Percentiles rank a stretch among this genome's conserved stretches.
phyloP scores from a whole-genome alignment of 2,888 invertebrate genomes.

The Toxonevra muliebris region DNA sequence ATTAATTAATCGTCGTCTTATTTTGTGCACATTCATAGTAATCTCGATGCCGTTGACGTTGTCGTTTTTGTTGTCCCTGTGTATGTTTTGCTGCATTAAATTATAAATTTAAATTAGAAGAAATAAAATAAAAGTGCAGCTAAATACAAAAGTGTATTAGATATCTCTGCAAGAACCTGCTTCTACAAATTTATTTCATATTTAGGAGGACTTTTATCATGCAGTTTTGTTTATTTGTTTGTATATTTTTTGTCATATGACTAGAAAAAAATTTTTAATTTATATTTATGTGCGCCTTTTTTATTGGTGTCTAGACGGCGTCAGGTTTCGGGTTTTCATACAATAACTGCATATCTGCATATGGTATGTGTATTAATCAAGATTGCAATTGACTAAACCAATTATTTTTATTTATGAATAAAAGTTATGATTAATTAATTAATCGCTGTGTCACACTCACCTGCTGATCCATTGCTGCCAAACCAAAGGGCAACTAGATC shows the following conservation, averaged over 20 bases:
- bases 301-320: conserved; percentile 40
- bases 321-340: conserved; percentile 12
- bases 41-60: conserved; percentile 20
- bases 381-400: conserved; percentile 22
- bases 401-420: conserved; percentile 8
- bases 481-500: conserved; percentile 81
- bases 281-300: conserved; percentile 28
- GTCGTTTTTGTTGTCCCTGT: not conserved
- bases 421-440: conserved; percentile 2
- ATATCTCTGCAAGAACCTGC: conserved; percentile 25
- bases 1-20: conserved; percentile 44
- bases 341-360: conserved; percentile 19
- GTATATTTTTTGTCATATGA: not conserved
- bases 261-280: conserved; percentile 25
- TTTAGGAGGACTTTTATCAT: conserved; percentile 34
- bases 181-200: conserved; percentile 33
- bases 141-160: not conserved
- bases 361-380: conserved; percentile 18
- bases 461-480: conserved; percentile 70
- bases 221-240: not conserved
- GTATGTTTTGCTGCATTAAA: conserved; percentile 1
- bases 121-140: conserved; percentile 1
- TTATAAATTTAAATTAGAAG: conserved; percentile 14
- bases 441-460: conserved; percentile 61
- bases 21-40: conserved; percentile 31